Evolutionary conservation across 1,140 invertebrate species (phyloP).

Genomic region (Macrosteles quadrilineatus): DNA sequence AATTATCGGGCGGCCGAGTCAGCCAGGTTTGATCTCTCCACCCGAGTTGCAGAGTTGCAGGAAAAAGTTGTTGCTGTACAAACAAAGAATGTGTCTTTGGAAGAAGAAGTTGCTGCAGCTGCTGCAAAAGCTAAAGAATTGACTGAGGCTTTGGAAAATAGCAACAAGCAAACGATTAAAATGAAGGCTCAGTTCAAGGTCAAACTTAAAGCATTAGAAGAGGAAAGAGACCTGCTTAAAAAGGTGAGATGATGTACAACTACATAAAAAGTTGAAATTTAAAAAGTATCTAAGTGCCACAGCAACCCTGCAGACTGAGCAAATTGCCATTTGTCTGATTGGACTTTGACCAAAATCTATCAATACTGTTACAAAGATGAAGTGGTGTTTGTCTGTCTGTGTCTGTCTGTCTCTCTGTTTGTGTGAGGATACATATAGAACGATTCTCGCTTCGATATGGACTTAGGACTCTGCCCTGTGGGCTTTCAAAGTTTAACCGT

Average conservation of each 20-base stretch:
- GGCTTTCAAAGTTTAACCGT: no score
- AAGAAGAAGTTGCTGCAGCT: constrained; percentile 3
- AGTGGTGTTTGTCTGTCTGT: no score
- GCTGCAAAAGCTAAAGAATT: constrained; percentile 53
- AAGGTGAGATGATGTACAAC: constrained; percentile 59
- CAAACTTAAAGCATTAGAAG: constrained; percentile 81
- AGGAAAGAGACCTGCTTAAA: constrained; percentile 73
- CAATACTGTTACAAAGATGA: no score
- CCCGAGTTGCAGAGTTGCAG: constrained; percentile 47
- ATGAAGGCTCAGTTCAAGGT: constrained; percentile 76
- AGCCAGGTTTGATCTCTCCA: constrained; percentile 58
- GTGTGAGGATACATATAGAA: no score
- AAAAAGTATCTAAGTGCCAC: no score
- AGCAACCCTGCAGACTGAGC: no score
- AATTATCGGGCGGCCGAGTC: constrained; percentile 45
- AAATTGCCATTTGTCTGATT: no score
- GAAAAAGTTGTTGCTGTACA: constrained; percentile 34
- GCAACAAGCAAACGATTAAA: constrained; percentile 82
- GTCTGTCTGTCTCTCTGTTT: no score
- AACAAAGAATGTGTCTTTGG: constrained; percentile 46
- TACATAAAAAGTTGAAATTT: no score
- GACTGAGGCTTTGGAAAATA: constrained; percentile 68
- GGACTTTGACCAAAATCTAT: no score
- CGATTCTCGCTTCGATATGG: no score
- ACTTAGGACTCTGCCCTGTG: no score